Percentiles rank a stretch among this genome's conserved stretches.
Evolutionary conservation across 2,888 invertebrate species (phyloP).

Genomic region (Phortica okadai): DNA sequence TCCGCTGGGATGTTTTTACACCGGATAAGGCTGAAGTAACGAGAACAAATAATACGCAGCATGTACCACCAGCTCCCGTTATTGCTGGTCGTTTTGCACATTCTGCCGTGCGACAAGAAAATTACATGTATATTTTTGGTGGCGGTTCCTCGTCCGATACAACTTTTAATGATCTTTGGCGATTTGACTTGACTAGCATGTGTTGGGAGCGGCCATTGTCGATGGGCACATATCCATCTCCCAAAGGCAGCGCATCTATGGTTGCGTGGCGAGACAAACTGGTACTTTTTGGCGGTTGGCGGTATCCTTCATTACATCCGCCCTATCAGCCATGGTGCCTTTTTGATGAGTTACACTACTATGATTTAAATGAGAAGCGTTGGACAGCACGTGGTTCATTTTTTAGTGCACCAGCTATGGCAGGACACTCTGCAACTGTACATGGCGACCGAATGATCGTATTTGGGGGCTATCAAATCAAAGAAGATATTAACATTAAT

Average conservation of each 20-base stretch:
- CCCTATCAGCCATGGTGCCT: constrained; percentile 90
- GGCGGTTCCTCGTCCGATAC: constrained; percentile 96
- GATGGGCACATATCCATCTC: constrained; percentile 89
- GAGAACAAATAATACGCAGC: not conserved
- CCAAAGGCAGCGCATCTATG: constrained; percentile 96
- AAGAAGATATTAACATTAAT: constrained; percentile 77
- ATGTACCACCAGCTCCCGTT: constrained; percentile 78
- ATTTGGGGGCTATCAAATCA: constrained; percentile 84
- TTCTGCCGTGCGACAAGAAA: constrained; percentile 88
- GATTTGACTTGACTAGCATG: constrained; percentile 89
- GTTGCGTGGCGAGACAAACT: constrained; percentile 90
- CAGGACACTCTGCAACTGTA: constrained; percentile 94
- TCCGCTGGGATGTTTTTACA: constrained; percentile 83
- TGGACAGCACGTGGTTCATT: constrained; percentile 79
- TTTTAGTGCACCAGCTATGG: constrained; percentile 79
- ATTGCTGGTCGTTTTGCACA: constrained; percentile 95
- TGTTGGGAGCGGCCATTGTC: constrained; percentile 91
- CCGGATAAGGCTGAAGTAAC: constrained; percentile 50
- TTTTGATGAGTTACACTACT: constrained; percentile 94
- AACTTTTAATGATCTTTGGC: constrained; percentile 98
- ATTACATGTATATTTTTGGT: constrained; percentile 96
- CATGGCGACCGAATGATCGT: constrained; percentile 89
- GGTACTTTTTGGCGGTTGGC: constrained; percentile 96
- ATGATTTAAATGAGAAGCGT: constrained; percentile 86
- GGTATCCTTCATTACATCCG: constrained; percentile 91